Percentiles rank a stretch among this genome's conserved stretches.
These are phyloP conservation scores for Ptilorrhoa leucosticta DNA, from an alignment of 2,113 vertebrate genomes.

Conservation along the genomic window DNA sequence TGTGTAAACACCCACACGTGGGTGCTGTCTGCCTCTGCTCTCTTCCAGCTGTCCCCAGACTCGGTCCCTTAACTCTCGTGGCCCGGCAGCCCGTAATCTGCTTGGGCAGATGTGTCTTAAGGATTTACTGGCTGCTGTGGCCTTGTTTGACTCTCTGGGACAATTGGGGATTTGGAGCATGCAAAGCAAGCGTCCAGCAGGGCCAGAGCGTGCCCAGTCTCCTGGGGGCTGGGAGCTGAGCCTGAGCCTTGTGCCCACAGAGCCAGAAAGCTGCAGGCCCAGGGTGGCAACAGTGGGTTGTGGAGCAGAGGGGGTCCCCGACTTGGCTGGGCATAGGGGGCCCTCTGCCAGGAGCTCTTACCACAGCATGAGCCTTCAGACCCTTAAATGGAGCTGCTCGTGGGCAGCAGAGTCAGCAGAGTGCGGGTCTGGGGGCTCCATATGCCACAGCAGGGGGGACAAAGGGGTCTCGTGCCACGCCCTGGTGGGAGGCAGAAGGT, in stretches of 20 bases:
- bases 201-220: rapidly evolving
- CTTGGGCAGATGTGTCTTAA: constrained; percentile 8
- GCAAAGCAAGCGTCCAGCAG: neutral
- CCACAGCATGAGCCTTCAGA: neutral
- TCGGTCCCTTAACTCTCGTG: neutral
- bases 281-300: neutral
- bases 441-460: neutral
- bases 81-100: neutral
- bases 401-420: neutral
- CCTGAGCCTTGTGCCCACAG: neutral
- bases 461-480: neutral
- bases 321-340: rapidly evolving
- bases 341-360: neutral
- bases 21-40: neutral
- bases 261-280: neutral
- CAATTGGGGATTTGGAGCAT: neutral
- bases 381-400: neutral
- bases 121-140: neutral
- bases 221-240: neutral
- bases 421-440: rapidly evolving
- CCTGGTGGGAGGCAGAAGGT: neutral
- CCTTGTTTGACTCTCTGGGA: neutral
- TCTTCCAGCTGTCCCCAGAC: neutral
- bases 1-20: neutral
- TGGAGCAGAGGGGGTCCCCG: rapidly evolving